Percentiles rank a stretch among this genome's conserved stretches.
phyloP scores from a whole-genome alignment of 1,140 invertebrate species.

The Globodera rostochiensis region DNA sequence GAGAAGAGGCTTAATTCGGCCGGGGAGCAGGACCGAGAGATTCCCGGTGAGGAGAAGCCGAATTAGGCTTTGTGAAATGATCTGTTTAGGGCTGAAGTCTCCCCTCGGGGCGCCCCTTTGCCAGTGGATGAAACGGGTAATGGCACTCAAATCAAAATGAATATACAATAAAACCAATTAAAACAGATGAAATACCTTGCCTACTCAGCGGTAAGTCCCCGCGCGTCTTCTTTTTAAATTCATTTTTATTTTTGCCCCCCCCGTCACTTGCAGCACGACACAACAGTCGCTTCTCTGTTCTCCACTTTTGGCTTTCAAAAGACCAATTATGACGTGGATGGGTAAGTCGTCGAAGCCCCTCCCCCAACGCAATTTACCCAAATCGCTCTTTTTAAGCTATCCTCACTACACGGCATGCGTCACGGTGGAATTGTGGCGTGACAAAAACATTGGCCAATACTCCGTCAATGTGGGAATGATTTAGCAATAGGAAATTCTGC shows the following conservation, averaged over 20 bases:
- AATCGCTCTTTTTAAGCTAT: neutral
- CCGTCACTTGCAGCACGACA: slow-evolving; percentile 41
- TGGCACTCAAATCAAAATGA: neutral
- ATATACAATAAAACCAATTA: neutral
- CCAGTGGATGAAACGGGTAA: slow-evolving; percentile 38
- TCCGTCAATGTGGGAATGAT: slow-evolving; percentile 31
- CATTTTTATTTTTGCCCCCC: slow-evolving; percentile 4
- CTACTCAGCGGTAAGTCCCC: slow-evolving; percentile 39
- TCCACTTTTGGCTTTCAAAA: slow-evolving; percentile 38
- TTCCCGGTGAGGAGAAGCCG: neutral
- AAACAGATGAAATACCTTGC: slow-evolving; percentile 44
- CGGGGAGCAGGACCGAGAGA: slow-evolving; percentile 14
- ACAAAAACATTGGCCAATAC: slow-evolving; percentile 25
- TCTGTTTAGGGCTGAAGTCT: slow-evolving; percentile 16
- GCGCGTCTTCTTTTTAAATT: neutral
- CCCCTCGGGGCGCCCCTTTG: slow-evolving; percentile 24
- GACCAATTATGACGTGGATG: neutral
- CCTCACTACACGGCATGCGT: slow-evolving; percentile 41
- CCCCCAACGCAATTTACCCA: neutral
- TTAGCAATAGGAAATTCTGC: neutral
- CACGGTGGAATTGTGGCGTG: slow-evolving; percentile 39
- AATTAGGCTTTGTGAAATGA: neutral
- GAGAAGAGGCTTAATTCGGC: slow-evolving; percentile 15
- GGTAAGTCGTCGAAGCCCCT: neutral
- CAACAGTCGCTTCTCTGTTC: slow-evolving; percentile 39